Conservation (phyloP, 1,140 invertebrate species). For the Pogonus chalceus region DNA sequence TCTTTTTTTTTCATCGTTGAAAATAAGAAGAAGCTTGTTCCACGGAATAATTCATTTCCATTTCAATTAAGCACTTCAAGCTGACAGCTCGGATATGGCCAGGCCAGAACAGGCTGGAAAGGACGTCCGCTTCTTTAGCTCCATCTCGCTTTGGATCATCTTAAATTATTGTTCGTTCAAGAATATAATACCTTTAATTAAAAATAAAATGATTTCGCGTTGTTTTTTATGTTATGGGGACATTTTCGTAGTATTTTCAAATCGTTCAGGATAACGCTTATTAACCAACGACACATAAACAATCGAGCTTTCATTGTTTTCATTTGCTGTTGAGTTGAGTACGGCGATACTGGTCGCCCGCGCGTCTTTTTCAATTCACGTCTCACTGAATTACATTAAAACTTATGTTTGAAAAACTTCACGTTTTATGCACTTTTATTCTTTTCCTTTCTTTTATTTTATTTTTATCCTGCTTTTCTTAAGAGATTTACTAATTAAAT, state of each 20-base stretch:
- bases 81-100: background rate
- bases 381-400: background rate
- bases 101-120: background rate
- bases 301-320: too few species aligned
- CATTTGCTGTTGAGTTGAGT: too few species aligned
- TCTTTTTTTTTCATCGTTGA: background rate
- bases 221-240: background rate
- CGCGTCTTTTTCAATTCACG: background rate
- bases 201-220: background rate
- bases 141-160: background rate
- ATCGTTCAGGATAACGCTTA: too few species aligned
- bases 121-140: background rate
- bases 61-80: conserved; percentile 1
- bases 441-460: background rate
- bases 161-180: conserved; percentile 6
- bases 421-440: background rate
- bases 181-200: conserved; percentile 6
- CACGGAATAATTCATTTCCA: conserved; percentile 3
- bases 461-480: background rate
- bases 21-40: background rate
- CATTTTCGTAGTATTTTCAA: too few species aligned
- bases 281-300: too few species aligned
- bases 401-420: background rate
- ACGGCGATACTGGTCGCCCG: background rate
- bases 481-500: conserved; percentile 4